Percentiles rank a stretch among this genome's conserved stretches.
Evolutionary conservation across 2,797 vertebrate genomes (phyloP).

Genomic region (Heterohyrax brucei): DNA sequence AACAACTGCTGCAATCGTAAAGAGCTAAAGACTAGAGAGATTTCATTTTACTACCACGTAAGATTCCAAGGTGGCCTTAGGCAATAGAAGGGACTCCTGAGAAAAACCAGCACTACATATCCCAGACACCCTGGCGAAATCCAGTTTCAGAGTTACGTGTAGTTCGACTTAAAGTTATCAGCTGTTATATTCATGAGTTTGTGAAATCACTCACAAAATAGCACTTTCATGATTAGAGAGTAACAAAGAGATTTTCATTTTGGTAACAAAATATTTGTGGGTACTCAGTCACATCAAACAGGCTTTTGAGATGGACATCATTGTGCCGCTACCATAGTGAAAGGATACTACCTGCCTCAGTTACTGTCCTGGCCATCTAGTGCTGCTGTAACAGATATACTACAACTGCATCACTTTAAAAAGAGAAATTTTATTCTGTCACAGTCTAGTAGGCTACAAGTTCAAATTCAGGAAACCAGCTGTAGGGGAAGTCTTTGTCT

Average conservation of each 20-base stretch:
- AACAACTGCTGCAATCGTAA: not conserved
- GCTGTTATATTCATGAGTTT: not conserved
- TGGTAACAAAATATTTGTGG: not conserved
- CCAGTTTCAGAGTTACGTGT: not conserved
- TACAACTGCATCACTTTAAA: too few species aligned
- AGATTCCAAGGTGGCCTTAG: not conserved
- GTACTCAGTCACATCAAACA: not conserved
- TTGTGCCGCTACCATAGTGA: not conserved
- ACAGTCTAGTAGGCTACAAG: too few species aligned
- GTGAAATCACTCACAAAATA: conserved; percentile 24
- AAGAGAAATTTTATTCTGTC: too few species aligned
- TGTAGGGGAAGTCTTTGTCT: too few species aligned
- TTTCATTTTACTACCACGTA: not conserved
- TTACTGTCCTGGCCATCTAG: too few species aligned
- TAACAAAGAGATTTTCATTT: not conserved
- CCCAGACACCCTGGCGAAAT: not conserved
- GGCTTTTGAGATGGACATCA: not conserved
- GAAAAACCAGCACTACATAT: not conserved
- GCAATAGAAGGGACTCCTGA: not conserved
- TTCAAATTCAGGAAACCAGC: too few species aligned
- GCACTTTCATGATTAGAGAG: not conserved
- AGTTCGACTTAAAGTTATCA: not conserved
- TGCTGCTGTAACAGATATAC: too few species aligned
- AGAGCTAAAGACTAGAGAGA: not conserved
- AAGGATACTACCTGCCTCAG: not conserved